Evolutionary conservation across 2,888 invertebrate species (phyloP).

Genomic region (Orthosia gracilis): DNA sequence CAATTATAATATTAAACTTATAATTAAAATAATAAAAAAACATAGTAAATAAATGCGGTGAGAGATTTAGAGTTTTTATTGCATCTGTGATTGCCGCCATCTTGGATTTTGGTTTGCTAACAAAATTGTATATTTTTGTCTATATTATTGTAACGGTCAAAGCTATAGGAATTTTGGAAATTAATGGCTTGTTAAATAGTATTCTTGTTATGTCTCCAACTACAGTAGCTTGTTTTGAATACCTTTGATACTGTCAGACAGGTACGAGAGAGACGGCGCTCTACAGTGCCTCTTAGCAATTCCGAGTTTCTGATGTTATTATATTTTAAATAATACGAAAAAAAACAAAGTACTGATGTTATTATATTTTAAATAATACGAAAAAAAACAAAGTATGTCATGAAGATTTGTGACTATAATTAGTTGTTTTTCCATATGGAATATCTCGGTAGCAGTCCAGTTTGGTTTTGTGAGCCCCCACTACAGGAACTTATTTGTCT

Average conservation of each 20-base stretch:
- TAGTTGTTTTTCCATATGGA: too few relatives aligned
- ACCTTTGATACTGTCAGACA: too few relatives aligned
- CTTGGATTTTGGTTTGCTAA: conserved; percentile 29
- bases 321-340: neutral
- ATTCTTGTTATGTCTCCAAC: neutral
- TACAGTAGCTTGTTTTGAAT: neutral
- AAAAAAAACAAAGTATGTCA: neutral
- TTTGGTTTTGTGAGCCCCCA: too few relatives aligned
- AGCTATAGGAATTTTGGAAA: too few relatives aligned
- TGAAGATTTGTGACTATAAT: too few relatives aligned
- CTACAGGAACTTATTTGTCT: too few relatives aligned
- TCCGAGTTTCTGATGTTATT: too few relatives aligned
- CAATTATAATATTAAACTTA: conserved; percentile 59
- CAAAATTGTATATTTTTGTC: conserved; percentile 49
- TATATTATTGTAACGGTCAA: neutral
- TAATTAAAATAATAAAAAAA: conserved; percentile 49
- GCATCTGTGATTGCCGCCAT: conserved; percentile 69
- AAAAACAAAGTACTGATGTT: too few relatives aligned
- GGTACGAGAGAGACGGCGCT: too few relatives aligned
- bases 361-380: too few relatives aligned
- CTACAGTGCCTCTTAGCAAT: too few relatives aligned
- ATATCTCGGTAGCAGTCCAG: too few relatives aligned
- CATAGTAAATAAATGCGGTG: conserved; percentile 68
- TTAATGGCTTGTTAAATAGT: neutral
- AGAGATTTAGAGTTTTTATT: conserved; percentile 61